Percentiles rank a stretch among this genome's conserved stretches.
Conservation (phyloP, 2,797 vertebrate genomes). For the Hozukius guyotensis region DNA sequence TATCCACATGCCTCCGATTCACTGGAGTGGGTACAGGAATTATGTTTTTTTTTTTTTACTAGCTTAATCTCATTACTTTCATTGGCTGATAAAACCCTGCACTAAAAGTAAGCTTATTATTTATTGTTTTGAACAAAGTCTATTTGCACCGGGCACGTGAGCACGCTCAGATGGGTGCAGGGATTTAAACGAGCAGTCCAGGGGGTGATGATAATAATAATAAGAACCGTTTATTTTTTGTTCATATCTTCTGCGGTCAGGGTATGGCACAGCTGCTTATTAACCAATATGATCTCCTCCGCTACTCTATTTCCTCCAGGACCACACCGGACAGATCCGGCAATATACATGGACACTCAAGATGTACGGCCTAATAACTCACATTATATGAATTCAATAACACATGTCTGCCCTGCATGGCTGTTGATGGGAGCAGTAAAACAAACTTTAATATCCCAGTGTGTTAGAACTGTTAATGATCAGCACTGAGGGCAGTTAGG, state of each 20-base stretch:
- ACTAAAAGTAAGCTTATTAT: constrained; percentile 60
- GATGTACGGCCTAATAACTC: constrained; percentile 75
- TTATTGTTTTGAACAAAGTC: constrained; percentile 59
- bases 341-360: constrained; percentile 67
- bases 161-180: constrained; percentile 17
- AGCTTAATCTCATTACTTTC: constrained; percentile 67
- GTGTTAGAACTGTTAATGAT: constrained; percentile 75
- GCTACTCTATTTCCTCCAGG: constrained; percentile 64
- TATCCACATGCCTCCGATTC: constrained; percentile 63
- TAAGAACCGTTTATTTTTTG: constrained; percentile 29
- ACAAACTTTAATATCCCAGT: constrained; percentile 79
- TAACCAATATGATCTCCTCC: constrained; percentile 60
- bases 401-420: constrained; percentile 57
- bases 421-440: constrained; percentile 74
- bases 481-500: constrained; percentile 42
- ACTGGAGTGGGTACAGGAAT: constrained; percentile 52
- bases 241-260: constrained; percentile 41
- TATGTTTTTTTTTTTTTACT: constrained; percentile 32
- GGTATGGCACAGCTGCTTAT: constrained; percentile 61
- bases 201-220: constrained; percentile 46
- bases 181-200: constrained; percentile 23
- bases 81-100: constrained; percentile 64
- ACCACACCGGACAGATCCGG: constrained; percentile 55
- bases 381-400: constrained; percentile 80
- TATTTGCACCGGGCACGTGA: constrained; percentile 23